These are phyloP conservation scores for Gandaritis pyraliata DNA, from an alignment of 2,888 invertebrate species.

Conservation along the genomic window DNA sequence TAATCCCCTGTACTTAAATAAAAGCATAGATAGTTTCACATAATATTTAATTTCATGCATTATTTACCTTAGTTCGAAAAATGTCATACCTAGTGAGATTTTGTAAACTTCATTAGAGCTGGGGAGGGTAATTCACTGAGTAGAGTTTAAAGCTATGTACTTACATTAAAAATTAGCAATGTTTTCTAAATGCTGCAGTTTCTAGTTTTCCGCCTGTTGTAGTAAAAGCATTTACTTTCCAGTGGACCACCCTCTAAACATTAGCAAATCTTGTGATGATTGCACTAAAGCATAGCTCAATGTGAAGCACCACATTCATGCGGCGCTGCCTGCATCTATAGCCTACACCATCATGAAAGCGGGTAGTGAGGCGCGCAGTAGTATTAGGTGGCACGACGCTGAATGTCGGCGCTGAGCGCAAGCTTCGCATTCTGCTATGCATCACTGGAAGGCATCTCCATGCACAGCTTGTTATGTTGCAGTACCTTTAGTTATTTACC, in stretches of 20 bases:
- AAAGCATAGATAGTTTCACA: neutral
- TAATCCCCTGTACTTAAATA: neutral
- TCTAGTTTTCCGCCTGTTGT: no score
- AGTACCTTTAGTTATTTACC: slow-evolving; percentile 38
- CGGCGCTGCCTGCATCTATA: neutral
- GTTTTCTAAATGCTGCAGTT: neutral
- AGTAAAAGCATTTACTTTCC: neutral
- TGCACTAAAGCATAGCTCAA: slow-evolving; percentile 34
- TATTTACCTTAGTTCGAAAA: neutral
- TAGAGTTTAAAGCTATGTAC: neutral
- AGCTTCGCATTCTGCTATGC: slow-evolving; percentile 36
- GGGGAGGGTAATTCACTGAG: slow-evolving; percentile 12
- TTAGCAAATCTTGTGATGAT: slow-evolving; percentile 20
- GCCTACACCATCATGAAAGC: neutral
- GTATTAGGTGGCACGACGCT: slow-evolving; percentile 1
- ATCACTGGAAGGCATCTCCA: slow-evolving; percentile 27
- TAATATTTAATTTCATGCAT: neutral
- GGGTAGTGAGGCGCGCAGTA: neutral
- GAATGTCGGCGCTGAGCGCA: slow-evolving; percentile 19
- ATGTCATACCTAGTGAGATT: slow-evolving; percentile 4
- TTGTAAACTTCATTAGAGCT: neutral
- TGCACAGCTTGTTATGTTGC: slow-evolving; percentile 40
- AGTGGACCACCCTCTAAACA: slow-evolving; percentile 16
- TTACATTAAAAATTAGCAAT: no score
- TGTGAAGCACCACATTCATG: slow-evolving; percentile 34